A percentile compares a stretch with the other conserved stretches of the same genome.
Evolutionary conservation across 2,797 vertebrate genomes (phyloP).

Genomic region (Hydrophis major): DNA sequence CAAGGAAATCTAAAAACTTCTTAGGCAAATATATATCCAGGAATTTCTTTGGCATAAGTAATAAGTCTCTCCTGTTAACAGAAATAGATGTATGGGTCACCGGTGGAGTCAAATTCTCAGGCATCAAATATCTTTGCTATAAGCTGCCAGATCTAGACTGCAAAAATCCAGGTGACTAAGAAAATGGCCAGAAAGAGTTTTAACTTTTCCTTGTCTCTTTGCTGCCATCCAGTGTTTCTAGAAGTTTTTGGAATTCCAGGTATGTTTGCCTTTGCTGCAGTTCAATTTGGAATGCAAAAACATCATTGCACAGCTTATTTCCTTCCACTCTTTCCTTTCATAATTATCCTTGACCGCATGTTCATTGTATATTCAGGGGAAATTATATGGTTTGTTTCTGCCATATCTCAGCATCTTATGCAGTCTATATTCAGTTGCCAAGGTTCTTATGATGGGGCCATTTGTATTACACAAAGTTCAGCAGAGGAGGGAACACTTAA

Average conservation of each 20-base stretch:
- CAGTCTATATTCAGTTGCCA: neutral
- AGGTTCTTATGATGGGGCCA: neutral
- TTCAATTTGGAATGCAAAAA: neutral
- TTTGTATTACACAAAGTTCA: neutral
- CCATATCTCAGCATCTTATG: neutral
- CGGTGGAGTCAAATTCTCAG: neutral
- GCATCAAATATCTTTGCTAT: neutral
- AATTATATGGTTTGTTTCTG: neutral
- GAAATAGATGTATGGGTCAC: constrained; percentile 9
- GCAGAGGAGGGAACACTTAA: neutral
- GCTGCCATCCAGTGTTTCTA: neutral
- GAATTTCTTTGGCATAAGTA: constrained; percentile 15
- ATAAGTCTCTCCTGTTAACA: constrained; percentile 16
- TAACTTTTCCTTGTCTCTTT: neutral
- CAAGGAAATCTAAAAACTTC: constrained; percentile 11
- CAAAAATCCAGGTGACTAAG: neutral
- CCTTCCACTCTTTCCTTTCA: neutral
- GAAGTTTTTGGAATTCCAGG: neutral
- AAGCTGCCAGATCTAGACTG: neutral
- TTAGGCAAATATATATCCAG: neutral
- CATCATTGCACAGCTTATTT: neutral
- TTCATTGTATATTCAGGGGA: neutral
- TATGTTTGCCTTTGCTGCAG: neutral
- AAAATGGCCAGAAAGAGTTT: neutral
- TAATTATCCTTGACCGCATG: neutral